Conservation (phyloP, 1,140 invertebrate species). For the Lordiphosa mommai region DNA sequence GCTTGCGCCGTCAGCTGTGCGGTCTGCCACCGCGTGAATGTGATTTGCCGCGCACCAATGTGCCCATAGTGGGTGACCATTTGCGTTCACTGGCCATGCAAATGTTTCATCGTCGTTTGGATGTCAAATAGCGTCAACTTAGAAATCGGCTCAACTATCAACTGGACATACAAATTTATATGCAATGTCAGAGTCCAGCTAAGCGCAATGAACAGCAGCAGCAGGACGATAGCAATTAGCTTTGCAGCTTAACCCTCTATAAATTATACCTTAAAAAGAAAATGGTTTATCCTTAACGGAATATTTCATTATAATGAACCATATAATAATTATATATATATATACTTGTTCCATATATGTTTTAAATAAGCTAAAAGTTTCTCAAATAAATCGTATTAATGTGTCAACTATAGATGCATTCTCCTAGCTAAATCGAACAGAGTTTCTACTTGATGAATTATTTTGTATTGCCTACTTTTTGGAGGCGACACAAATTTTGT, state of each 20-base stretch:
- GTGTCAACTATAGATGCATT: too few relatives aligned
- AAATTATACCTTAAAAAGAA: background rate
- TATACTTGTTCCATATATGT: too few relatives aligned
- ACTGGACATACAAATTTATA: conserved; percentile 49
- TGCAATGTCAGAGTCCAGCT: conserved; percentile 1
- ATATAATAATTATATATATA: too few relatives aligned
- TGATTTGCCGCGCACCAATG: conserved; percentile 45
- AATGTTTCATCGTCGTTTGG: conserved; percentile 60
- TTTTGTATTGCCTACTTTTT: too few relatives aligned
- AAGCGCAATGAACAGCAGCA: background rate
- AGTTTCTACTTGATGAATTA: too few relatives aligned
- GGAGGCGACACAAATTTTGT: too few relatives aligned
- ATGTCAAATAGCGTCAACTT: conserved; percentile 62
- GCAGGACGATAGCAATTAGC: background rate
- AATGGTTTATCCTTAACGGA: background rate
- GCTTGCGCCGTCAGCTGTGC: conserved; percentile 83
- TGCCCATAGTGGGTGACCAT: conserved; percentile 52
- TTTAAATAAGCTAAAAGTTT: too few relatives aligned
- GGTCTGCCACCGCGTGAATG: conserved; percentile 82
- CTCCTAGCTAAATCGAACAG: too few relatives aligned
- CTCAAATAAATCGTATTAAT: too few relatives aligned
- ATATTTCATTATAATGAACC: too few relatives aligned
- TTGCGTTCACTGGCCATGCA: conserved; percentile 59
- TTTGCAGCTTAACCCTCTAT: background rate
- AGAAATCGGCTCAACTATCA: too few relatives aligned